These are phyloP conservation scores for Thymelicus lineola DNA, from an alignment of 2,888 invertebrate genomes.

Conservation along the genomic window DNA sequence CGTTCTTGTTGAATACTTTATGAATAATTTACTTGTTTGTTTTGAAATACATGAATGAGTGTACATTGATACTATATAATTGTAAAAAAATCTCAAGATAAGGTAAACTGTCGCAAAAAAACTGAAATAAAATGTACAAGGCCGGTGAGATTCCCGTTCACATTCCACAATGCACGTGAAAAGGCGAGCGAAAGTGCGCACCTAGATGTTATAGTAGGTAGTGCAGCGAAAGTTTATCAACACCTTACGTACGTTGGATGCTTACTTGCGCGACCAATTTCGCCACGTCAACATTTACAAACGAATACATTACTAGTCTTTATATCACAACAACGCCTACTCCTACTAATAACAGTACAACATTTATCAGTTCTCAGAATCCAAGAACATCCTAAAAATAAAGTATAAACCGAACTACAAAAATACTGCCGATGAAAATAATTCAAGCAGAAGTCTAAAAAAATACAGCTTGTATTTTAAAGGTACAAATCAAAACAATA, in stretches of 20 bases:
- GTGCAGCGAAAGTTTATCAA: constrained; percentile 69
- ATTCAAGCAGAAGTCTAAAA: background rate
- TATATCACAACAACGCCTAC: constrained; percentile 2
- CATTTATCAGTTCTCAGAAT: constrained; percentile 8
- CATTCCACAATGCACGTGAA: constrained; percentile 43
- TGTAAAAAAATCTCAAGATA: background rate
- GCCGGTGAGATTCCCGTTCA: constrained; percentile 38
- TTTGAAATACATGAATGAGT: background rate
- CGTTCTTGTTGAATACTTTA: too few relatives aligned
- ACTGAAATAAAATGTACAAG: constrained; percentile 15
- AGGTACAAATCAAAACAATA: background rate
- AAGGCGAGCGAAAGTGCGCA: constrained; percentile 68
- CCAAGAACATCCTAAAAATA: constrained; percentile 3
- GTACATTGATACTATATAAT: background rate
- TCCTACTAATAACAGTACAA: background rate
- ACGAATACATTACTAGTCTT: constrained; percentile 3
- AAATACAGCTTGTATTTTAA: too few relatives aligned
- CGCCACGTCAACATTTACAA: constrained; percentile 24
- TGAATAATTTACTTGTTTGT: too few relatives aligned
- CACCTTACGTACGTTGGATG: constrained; percentile 43
- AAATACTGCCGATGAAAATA: background rate
- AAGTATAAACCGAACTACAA: constrained; percentile 11
- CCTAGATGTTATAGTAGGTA: constrained; percentile 35
- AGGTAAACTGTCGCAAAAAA: constrained; percentile 1
- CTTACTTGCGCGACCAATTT: constrained; percentile 28